Evolutionary conservation across 2,888 invertebrate genomes (phyloP).

Genomic region (Blera fallax): DNA sequence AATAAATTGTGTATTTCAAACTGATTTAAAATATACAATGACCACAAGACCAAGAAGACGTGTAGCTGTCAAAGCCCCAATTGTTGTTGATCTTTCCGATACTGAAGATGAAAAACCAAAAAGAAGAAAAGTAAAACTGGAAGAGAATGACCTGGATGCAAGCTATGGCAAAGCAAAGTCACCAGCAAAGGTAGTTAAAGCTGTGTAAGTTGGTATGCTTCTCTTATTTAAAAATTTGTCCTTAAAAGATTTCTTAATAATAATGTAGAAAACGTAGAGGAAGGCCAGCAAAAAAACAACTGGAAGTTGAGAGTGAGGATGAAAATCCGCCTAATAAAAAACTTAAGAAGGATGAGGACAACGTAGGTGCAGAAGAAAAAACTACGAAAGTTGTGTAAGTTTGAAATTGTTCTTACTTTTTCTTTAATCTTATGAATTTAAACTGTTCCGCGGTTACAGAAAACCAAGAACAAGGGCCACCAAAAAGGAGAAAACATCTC

Average conservation of each 20-base stretch:
- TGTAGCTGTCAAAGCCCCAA: conserved; percentile 72
- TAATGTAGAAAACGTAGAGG: conserved; percentile 38
- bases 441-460: background rate
- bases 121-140: conserved; percentile 8
- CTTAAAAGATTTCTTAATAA: background rate
- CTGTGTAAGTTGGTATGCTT: conserved; percentile 1
- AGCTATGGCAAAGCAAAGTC: background rate
- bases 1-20: background rate
- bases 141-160: background rate
- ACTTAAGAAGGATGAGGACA: conserved; percentile 20
- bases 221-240: background rate
- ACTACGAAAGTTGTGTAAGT: conserved; percentile 37
- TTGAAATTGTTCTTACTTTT: background rate
- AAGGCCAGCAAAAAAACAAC: background rate
- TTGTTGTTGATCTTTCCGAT: conserved; percentile 76
- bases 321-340: conserved; percentile 28
- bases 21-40: conserved; percentile 24
- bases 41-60: conserved; percentile 63
- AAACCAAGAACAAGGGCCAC: conserved; percentile 26
- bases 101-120: conserved; percentile 75
- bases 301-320: background rate
- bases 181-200: background rate
- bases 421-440: background rate
- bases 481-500: conserved; percentile 25
- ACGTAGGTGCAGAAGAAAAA: background rate